Conservation (phyloP, 2,797 vertebrate genomes). For the Tenualosa thibaudeaui region DNA sequence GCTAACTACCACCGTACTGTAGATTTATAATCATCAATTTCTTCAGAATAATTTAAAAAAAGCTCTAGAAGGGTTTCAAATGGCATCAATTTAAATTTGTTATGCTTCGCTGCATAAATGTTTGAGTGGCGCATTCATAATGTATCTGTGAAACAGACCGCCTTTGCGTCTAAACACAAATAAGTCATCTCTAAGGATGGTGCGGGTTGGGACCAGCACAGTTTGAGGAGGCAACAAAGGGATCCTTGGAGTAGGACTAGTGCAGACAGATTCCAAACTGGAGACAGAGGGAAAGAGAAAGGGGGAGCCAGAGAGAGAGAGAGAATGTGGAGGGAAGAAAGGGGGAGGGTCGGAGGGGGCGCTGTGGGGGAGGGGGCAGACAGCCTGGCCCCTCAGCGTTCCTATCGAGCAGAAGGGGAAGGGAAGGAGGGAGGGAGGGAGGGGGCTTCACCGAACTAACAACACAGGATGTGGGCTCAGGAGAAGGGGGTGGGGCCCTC, state of each 20-base stretch:
- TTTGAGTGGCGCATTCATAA: not conserved
- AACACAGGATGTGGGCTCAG: conserved; percentile 81
- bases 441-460: conserved; percentile 70
- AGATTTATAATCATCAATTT: too few species aligned
- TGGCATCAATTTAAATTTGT: too few species aligned
- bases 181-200: not conserved
- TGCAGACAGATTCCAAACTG: conserved; percentile 11
- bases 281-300: not conserved
- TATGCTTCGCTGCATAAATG: not conserved
- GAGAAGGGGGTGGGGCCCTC: conserved; percentile 57
- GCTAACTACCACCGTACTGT: too few species aligned
- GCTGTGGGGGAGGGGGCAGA: conserved; percentile 49
- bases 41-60: too few species aligned
- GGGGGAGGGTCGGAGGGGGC: conserved; percentile 26
- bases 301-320: conserved; percentile 5
- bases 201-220: not conserved
- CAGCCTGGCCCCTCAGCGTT: conserved; percentile 21
- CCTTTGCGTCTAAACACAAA: not conserved
- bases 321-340: conserved; percentile 65
- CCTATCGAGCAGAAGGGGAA: conserved; percentile 18
- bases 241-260: conserved; percentile 3
- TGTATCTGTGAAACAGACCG: not conserved
- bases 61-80: too few species aligned
- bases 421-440: not conserved
- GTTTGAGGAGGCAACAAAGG: conserved; percentile 20